A percentile compares a stretch with the other conserved stretches of the same genome.
Evolutionary conservation across 2,113 vertebrate genomes (phyloP).

Genomic region (Brachirus orientalis): DNA sequence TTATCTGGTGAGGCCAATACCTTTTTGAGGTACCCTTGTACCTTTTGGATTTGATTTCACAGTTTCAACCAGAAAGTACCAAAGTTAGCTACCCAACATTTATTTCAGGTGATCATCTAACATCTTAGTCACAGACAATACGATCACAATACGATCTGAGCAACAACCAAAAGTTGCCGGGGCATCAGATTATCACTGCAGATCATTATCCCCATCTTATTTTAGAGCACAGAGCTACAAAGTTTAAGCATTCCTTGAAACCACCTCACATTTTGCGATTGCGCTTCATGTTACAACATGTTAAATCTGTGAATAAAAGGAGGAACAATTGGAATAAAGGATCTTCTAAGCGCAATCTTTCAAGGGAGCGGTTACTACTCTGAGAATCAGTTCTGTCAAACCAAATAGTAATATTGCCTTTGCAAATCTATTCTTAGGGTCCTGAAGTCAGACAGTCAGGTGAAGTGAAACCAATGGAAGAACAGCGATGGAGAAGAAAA

Average conservation of each 20-base stretch:
- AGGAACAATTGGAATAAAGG: slow-evolving; percentile 16
- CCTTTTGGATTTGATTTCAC: too few relatives aligned
- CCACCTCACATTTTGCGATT: slow-evolving; percentile 8
- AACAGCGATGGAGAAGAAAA: slow-evolving; percentile 67
- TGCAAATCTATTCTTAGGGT: slow-evolving; percentile 56
- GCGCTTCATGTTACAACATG: slow-evolving; percentile 6
- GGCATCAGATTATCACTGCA: slow-evolving; percentile 1
- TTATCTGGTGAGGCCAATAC: too few relatives aligned
- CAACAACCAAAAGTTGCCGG: too few relatives aligned
- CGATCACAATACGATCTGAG: too few relatives aligned
- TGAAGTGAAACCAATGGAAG: slow-evolving; percentile 73
- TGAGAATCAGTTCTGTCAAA: slow-evolving; percentile 44
- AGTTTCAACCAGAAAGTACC: too few relatives aligned
- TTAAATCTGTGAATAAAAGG: slow-evolving; percentile 5
- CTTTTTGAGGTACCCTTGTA: too few relatives aligned
- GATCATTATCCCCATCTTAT: background rate
- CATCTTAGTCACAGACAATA: too few relatives aligned
- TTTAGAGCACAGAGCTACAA: background rate
- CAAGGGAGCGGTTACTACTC: slow-evolving; percentile 23
- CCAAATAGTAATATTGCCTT: slow-evolving; percentile 32
- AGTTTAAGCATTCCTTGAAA: slow-evolving; percentile 10
- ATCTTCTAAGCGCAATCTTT: slow-evolving; percentile 10
- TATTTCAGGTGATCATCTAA: too few relatives aligned
- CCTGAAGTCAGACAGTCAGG: slow-evolving; percentile 63
- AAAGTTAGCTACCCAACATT: too few relatives aligned